Base-by-base conservation (phyloP, 2,113 vertebrate genomes). In the Semicossyphus pulcher region DNA sequence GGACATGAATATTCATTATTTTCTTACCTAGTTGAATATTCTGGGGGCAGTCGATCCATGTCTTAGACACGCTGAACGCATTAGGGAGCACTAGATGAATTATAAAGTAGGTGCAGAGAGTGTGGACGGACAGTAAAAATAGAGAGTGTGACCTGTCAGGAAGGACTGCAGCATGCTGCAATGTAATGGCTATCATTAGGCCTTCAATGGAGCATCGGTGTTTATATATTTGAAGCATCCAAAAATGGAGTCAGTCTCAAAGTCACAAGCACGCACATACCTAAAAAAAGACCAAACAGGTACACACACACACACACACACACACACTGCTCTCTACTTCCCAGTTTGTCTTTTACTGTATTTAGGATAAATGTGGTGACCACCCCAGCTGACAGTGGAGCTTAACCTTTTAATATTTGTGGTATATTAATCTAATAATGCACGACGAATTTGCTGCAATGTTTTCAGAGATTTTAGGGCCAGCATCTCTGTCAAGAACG, bases 1-100 rank as follows among this genome's bases (percentile, higher is more conserved):
- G 26, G 11, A 15, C 49, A 75, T 81, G 48, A 81, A 81, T 85
- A 85, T 75, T 78, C 54, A 74, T 66, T 28, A 56, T 57, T 74
- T 69, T 52, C 41, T 23, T 21, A 65, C 59, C 68, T 37, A 12
- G 29, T 21, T 52, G 18, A 72, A 72, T 84, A 72, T 80, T 84
- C 54, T 68, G 36, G 67, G 36, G 72, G 37, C 61, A 21, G 66
- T 76, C 26, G 8, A 59, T 61, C 45, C 54, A 39, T 47, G 48
- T 57, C 36, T 47, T 41, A 14, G 64, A 75, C 66, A 58, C 45
- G 37, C 20, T 58, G 28, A 41, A 44, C 2, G 41, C 73, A 81
- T 78, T 78, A 81, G 34, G 29, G 16, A 63, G 68, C 16, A 23
- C 32, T 18, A 21, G 18, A 80, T 84, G 41, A 61, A 79, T 83